Base-by-base conservation (phyloP, 2,113 vertebrate species). In the Phylloscopus trochilus region DNA sequence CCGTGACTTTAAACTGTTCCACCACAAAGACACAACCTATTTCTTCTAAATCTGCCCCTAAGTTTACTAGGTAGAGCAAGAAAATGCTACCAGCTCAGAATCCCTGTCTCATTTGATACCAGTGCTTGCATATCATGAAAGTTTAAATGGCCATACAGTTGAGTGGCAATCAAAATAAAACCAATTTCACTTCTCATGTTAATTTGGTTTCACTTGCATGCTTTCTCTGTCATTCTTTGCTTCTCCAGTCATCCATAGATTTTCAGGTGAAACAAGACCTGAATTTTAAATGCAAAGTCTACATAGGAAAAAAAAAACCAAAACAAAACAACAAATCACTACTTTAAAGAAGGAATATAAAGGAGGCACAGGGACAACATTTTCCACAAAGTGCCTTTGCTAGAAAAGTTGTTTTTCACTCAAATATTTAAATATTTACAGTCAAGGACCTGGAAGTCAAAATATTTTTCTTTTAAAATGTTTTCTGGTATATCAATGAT, bases 121-220 rank as follows among this genome's bases (percentile, higher is more conserved):
- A 58, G 11, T 43, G 18, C 43, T 67, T 21, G 43, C 43, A 77
- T 77, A 70, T 27, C 30, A 51, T 35, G 47, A 26, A 77, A 87
- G 24, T 46, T 30, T 76, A 77, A 95, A 85, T 43, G 70, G 35
- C 26, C 51, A 23, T 37, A 49, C 9, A 87, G 82, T 31, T 87
- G 53, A 92, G 39, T 35, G 24, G 75, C 46, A 83, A 85, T 63
- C 43, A 88, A 87, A 92, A 91, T 69, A 89, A 94, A 93, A 86
- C 9, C 13, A 51, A 16, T 89, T 92, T 79, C 67, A 63, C 31
- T 35, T 79, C 77, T 55, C 51, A 58, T 64, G 77, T 90, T 93
- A 85, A 79, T 79, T 84, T 51, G 37, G 41, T 89, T 93, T 79
- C 62, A 26, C 81, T 79, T 93, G 53, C 4, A 2, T 73, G 70